These are phyloP conservation scores for Platynereis dumerilii DNA, from an alignment of 2,888 invertebrate genomes.

Conservation along the genomic window DNA sequence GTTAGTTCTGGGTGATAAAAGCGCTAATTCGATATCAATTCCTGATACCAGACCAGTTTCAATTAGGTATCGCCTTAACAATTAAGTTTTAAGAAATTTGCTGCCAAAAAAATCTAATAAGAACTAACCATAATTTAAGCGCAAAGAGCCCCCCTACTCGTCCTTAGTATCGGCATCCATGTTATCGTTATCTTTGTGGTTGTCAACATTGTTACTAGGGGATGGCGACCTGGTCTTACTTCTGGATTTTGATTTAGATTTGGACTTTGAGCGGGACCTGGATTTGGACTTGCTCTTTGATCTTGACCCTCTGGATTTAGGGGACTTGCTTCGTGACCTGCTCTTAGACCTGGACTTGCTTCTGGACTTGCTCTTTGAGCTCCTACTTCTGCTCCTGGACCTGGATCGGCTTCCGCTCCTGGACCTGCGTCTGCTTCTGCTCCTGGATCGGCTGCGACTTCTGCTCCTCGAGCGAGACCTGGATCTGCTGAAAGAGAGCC, in stretches of 20 bases:
- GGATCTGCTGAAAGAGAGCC: background rate
- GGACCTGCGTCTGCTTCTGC: conserved; percentile 66
- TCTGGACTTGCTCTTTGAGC: conserved; percentile 28
- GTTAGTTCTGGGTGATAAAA: too few relatives aligned
- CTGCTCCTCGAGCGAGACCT: conserved; percentile 55
- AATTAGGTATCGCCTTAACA: too few relatives aligned
- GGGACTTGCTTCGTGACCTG: conserved; percentile 2
- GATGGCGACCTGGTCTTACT: conserved; percentile 10
- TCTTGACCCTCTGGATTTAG: conserved; percentile 25
- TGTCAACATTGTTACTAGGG: background rate
- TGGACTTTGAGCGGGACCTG: conserved; percentile 23
- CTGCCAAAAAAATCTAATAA: too few relatives aligned
- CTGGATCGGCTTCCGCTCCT: conserved; percentile 66
- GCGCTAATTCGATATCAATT: too few relatives aligned
- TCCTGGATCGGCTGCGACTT: conserved; percentile 40
- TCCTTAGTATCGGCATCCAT: too few relatives aligned
- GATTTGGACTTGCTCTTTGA: conserved; percentile 66
- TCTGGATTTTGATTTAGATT: conserved; percentile 17
- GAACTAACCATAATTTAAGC: too few relatives aligned
- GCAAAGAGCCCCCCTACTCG: too few relatives aligned
- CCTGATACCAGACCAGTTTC: too few relatives aligned
- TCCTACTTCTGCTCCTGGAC: conserved; percentile 21
- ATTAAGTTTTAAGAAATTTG: too few relatives aligned
- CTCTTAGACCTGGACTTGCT: conserved; percentile 25
- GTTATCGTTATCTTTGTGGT: too few relatives aligned